Base-by-base conservation (phyloP, 1,140 invertebrate genomes). In the Bombyx mori region DNA sequence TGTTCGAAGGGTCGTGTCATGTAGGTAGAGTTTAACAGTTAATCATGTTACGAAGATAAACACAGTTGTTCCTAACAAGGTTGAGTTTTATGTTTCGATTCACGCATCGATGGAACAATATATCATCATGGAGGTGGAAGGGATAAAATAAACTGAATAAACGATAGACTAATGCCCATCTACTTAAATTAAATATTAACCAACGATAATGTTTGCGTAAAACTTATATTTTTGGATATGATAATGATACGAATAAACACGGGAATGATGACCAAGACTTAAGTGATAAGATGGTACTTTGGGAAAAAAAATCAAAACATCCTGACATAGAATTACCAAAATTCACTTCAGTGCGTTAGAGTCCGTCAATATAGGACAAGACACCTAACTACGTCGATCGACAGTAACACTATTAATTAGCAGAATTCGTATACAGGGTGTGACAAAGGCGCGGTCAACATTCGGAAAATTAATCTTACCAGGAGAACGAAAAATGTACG, bases 401-500 rank as follows among this genome's bases (percentile, higher is more conserved):
- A 79, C 80, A 35, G 26, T 35, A 82, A 72, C 76, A 73, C 69
- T 78, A 77, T 86, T 83, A 86, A 82, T 84, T 86, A 82, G 75
- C 65, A 22, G 52, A 54, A 69, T 62, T 71, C 61, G 66, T 58
- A 58, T 68, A 58, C 56, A 61, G 73, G 79, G 81, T 69, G 81
- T 75, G 81, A 75, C 78, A 61, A 56, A 68, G 83, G 83, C 60
- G 83, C 65, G 81, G 81, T 73, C 75, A 69, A 73, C 76, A 80
- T 84, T 82, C 69, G 72, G 70, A 66, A 82, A 81, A 84, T 86
- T 86, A 86, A 79, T 83, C 78, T 79, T 75, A 77, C 72, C 77
- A 68, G 65, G 72, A 63, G 62, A 64, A 76, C 63, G 65, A 69
- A 79, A 69, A 62, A 71, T 68, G 61, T 52, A 58, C 49, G 44